Conservation (phyloP, 2,888 invertebrate species). For the Noctua janthina region DNA sequence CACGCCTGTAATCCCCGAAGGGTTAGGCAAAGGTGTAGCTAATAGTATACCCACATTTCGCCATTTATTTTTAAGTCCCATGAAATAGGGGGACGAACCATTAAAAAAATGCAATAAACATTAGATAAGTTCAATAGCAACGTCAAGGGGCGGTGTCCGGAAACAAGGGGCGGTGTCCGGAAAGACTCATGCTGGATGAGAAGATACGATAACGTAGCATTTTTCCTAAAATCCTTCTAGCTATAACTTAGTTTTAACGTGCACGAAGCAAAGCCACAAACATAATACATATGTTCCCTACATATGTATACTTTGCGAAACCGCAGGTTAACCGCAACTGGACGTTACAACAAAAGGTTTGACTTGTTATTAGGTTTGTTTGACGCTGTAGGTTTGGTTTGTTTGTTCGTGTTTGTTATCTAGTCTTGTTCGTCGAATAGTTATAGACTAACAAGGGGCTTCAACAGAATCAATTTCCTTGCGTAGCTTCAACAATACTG, state of each 20-base stretch:
- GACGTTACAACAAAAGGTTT: constrained; percentile 12
- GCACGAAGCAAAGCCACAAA: neutral
- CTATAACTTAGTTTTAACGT: neutral
- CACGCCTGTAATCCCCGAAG: no score
- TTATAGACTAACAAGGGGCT: neutral
- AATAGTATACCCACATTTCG: no score
- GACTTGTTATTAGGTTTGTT: neutral
- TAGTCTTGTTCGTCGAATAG: neutral
- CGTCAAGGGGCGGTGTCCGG: no score
- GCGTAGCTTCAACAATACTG: neutral
- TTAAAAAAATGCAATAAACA: no score
- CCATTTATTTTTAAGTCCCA: no score
- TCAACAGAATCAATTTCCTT: constrained; percentile 11
- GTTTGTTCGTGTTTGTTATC: neutral
- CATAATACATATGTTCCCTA: neutral
- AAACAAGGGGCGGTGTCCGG: neutral
- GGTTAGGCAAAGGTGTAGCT: no score
- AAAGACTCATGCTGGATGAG: neutral
- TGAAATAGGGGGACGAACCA: no score
- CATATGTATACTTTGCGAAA: neutral
- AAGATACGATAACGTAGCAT: neutral
- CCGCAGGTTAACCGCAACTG: constrained; percentile 29
- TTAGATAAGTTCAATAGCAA: no score
- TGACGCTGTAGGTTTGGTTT: no score
- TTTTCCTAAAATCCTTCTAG: neutral